Percentiles rank a stretch among this genome's conserved stretches.
phyloP scores from a whole-genome alignment of 2,113 vertebrate genomes.

The Lipophrys pholis region DNA sequence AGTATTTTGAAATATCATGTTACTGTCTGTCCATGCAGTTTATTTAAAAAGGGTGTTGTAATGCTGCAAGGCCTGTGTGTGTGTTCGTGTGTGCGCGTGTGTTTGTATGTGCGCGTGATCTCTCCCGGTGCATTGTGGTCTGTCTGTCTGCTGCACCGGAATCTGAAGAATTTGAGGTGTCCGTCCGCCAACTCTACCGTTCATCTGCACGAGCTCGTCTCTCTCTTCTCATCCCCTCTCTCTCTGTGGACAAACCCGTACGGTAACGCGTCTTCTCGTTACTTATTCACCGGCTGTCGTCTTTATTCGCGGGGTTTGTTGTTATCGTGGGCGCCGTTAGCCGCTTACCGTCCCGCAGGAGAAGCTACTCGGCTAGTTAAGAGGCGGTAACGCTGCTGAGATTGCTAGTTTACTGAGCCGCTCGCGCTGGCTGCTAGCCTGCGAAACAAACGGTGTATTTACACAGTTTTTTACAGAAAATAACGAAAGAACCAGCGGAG shows the following conservation, averaged over 20 bases:
- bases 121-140: conserved; percentile 76
- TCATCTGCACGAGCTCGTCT: conserved; percentile 19
- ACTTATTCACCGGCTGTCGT: background rate
- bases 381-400: conserved; percentile 39
- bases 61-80: no score
- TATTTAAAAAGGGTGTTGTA: no score
- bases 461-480: no score
- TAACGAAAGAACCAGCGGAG: no score
- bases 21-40: no score
- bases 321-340: conserved; percentile 37
- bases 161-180: conserved; percentile 81
- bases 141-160: conserved; percentile 66
- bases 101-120: background rate
- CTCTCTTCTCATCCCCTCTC: background rate
- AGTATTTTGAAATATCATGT: no score
- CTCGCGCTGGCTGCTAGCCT: conserved; percentile 7
- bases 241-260: conserved; percentile 2
- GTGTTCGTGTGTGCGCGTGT: no score
- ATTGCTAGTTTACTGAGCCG: background rate
- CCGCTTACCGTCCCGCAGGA: conserved; percentile 45
- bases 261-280: conserved; percentile 34
- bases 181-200: conserved; percentile 57
- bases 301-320: background rate
- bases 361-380: conserved; percentile 53
- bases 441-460: background rate